Conservation (phyloP, 2,888 invertebrate genomes). For the Ennomos erosarius region DNA sequence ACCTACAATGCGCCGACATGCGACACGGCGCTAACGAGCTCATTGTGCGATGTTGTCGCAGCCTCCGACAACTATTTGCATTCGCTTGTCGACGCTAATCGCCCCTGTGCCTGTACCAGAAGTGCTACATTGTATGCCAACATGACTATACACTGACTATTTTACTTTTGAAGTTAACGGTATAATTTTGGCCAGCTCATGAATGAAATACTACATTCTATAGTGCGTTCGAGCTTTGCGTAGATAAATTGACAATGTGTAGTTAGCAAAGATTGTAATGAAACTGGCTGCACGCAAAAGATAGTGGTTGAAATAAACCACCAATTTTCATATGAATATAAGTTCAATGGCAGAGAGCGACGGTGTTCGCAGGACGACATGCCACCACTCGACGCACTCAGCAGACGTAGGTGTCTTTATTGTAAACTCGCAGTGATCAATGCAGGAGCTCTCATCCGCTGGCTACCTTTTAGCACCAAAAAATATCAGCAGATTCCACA, state of each 20-base stretch:
- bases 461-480: slow-evolving; percentile 5
- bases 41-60: slow-evolving; percentile 13
- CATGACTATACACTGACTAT: too few species aligned
- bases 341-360: too few species aligned
- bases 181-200: too few species aligned
- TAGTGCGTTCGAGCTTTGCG: too few species aligned
- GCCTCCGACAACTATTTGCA: slow-evolving; percentile 16
- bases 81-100: slow-evolving; percentile 10
- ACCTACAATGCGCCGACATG: neutral
- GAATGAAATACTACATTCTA: too few species aligned
- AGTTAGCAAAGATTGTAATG: too few species aligned
- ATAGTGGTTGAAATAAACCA: too few species aligned
- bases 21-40: slow-evolving; percentile 12
- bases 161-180: too few species aligned
- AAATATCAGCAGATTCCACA: slow-evolving; percentile 10
- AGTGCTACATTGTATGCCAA: neutral
- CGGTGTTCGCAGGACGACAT: too few species aligned
- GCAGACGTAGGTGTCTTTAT: neutral
- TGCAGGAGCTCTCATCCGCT: slow-evolving; percentile 1
- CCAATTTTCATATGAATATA: too few species aligned
- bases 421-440: neutral
- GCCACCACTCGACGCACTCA: neutral
- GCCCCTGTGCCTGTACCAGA: slow-evolving; percentile 1
- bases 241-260: too few species aligned
- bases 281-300: too few species aligned